These are phyloP conservation scores for Anolis apletophallus DNA, from an alignment of 2,797 vertebrate genomes.

Conservation along the genomic window DNA sequence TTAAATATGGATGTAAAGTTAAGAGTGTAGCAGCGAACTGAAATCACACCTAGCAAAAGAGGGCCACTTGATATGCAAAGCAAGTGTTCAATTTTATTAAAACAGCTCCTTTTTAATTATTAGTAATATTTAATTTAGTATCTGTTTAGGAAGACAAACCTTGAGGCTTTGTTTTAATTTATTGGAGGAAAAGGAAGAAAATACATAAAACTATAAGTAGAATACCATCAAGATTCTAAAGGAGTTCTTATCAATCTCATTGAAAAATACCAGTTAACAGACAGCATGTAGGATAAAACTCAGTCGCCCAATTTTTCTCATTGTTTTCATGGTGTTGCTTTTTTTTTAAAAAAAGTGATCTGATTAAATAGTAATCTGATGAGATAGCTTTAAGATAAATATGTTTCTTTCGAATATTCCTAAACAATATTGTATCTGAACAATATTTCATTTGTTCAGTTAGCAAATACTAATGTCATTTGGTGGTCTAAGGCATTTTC, in stretches of 20 bases:
- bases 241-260: not conserved
- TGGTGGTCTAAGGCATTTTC: not conserved
- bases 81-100: constrained; percentile 69
- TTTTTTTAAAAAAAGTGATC: too few relatives aligned
- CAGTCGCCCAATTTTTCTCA: not conserved
- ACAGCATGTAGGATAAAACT: constrained; percentile 17
- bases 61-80: constrained; percentile 70
- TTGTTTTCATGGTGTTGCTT: not conserved
- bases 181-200: constrained; percentile 23
- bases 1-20: constrained; percentile 77
- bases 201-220: not conserved
- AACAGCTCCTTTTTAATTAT: constrained; percentile 65
- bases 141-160: constrained; percentile 35
- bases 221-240: constrained; percentile 12
- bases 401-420: not conserved
- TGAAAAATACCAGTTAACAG: not conserved
- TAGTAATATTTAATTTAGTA: constrained; percentile 64
- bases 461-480: not conserved
- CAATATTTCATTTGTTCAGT: not conserved
- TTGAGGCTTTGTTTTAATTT: constrained; percentile 16
- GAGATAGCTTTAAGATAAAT: not conserved
- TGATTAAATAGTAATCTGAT: not conserved
- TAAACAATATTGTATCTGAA: not conserved
- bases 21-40: constrained; percentile 64
- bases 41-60: constrained; percentile 69